These are phyloP conservation scores for Agrilus mali DNA, from an alignment of 2,888 invertebrate genomes.

Conservation along the genomic window DNA sequence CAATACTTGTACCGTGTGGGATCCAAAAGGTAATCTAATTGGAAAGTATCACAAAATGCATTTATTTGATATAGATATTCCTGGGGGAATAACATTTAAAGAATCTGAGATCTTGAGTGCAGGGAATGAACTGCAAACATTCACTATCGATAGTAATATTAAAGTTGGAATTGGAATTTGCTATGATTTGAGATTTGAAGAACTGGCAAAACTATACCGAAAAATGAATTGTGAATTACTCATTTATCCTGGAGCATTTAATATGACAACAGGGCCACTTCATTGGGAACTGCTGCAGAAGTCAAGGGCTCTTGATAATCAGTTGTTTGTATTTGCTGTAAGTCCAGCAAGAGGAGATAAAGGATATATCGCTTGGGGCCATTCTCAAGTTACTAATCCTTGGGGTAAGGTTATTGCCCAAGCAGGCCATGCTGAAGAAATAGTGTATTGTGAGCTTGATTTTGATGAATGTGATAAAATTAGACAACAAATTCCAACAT, in stretches of 20 bases:
- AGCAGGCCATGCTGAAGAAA: slow-evolving; percentile 57
- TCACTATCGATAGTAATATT: slow-evolving; percentile 52
- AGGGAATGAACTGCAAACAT: slow-evolving; percentile 61
- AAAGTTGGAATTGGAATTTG: slow-evolving; percentile 88
- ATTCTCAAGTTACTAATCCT: slow-evolving; percentile 72
- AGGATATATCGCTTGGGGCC: slow-evolving; percentile 80
- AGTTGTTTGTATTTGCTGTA: slow-evolving; percentile 73
- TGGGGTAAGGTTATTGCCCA: slow-evolving; percentile 64
- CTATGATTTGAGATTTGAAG: slow-evolving; percentile 87
- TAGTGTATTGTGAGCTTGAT: slow-evolving; percentile 67
- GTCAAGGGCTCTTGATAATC: slow-evolving; percentile 76
- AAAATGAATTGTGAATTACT: slow-evolving; percentile 66
- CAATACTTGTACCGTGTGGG: slow-evolving; percentile 85
- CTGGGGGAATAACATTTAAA: slow-evolving; percentile 81
- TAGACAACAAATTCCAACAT: slow-evolving; percentile 72
- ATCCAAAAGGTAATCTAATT: slow-evolving; percentile 61
- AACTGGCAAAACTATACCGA: slow-evolving; percentile 67
- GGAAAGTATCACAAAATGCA: slow-evolving; percentile 83
- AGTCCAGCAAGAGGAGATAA: slow-evolving; percentile 72
- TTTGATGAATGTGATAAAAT: slow-evolving; percentile 59
- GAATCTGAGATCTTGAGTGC: slow-evolving; percentile 76
- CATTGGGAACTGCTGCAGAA: slow-evolving; percentile 85
- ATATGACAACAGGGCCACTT: slow-evolving; percentile 88
- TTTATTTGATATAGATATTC: slow-evolving; percentile 91
- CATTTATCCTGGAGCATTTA: slow-evolving; percentile 91